Evolutionary conservation across 92 coral and sea anemone species (phyloP).

Genomic region (Parazoanthus atlanticus): DNA sequence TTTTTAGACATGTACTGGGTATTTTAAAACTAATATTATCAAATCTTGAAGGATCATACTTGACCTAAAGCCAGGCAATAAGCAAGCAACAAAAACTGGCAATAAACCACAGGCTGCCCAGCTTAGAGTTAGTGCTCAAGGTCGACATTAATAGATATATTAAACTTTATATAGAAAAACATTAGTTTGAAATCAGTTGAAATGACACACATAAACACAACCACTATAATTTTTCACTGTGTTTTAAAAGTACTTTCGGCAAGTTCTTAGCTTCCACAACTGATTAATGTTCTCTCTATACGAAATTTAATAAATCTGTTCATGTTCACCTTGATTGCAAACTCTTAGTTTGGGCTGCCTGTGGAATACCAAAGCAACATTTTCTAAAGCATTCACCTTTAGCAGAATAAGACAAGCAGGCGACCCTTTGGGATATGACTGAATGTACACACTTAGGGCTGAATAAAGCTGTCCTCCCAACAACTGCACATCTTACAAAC

Average conservation of each 20-base stretch:
- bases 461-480: constrained; percentile 15
- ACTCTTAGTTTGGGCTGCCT: not conserved
- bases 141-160: not conserved
- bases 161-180: too few relatives aligned
- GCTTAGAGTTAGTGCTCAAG: not conserved
- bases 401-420: constrained; percentile 29
- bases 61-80: not conserved
- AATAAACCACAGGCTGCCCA: not conserved
- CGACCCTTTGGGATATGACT: constrained; percentile 24
- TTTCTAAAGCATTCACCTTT: constrained; percentile 36
- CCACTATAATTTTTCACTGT: too few relatives aligned
- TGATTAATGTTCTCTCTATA: too few relatives aligned
- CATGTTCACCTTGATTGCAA: not conserved
- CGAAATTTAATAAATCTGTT: too few relatives aligned
- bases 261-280: too few relatives aligned
- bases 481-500: constrained; percentile 25
- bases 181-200: too few relatives aligned
- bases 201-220: too few relatives aligned
- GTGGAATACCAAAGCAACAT: not conserved
- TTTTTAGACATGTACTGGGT: too few relatives aligned
- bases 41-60: too few relatives aligned
- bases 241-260: too few relatives aligned
- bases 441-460: constrained; percentile 28
- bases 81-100: not conserved
- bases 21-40: too few relatives aligned